Conservation (phyloP, 2,888 invertebrate genomes). For the Anoncus sp. region DNA sequence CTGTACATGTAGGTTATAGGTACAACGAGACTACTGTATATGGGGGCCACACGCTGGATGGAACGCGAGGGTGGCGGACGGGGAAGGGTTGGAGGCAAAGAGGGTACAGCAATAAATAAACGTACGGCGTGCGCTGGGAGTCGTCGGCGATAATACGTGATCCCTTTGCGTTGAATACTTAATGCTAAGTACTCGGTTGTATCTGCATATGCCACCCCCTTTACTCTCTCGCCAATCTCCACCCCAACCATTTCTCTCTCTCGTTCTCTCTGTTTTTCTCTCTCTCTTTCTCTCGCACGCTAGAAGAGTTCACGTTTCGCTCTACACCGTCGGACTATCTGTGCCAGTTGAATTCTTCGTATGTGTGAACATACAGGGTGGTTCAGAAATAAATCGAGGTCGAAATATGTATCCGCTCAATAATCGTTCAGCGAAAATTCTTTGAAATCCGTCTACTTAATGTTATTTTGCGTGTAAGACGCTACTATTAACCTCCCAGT, state of each 20-base stretch:
- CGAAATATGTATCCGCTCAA: background rate
- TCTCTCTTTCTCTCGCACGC: conserved; percentile 28
- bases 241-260: conserved; percentile 61
- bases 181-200: conserved; percentile 81
- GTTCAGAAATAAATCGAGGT: conserved; percentile 35
- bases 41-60: conserved; percentile 29
- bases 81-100: conserved; percentile 28
- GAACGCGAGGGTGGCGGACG: background rate
- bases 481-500: too few relatives aligned
- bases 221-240: conserved; percentile 5
- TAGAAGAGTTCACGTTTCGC: conserved; percentile 40
- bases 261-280: conserved; percentile 59
- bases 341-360: conserved; percentile 43
- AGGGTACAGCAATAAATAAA: conserved; percentile 80
- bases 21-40: conserved; percentile 31
- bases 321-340: conserved; percentile 45
- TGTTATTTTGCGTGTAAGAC: too few relatives aligned
- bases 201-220: conserved; percentile 75
- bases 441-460: too few relatives aligned
- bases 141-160: conserved; percentile 82
- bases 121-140: conserved; percentile 77
- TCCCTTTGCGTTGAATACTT: conserved; percentile 82
- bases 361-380: conserved; percentile 36
- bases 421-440: background rate
- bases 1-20: conserved; percentile 48